Base-by-base conservation (phyloP, 1,140 invertebrate genomes). In the Drosophila subpulchrella region DNA sequence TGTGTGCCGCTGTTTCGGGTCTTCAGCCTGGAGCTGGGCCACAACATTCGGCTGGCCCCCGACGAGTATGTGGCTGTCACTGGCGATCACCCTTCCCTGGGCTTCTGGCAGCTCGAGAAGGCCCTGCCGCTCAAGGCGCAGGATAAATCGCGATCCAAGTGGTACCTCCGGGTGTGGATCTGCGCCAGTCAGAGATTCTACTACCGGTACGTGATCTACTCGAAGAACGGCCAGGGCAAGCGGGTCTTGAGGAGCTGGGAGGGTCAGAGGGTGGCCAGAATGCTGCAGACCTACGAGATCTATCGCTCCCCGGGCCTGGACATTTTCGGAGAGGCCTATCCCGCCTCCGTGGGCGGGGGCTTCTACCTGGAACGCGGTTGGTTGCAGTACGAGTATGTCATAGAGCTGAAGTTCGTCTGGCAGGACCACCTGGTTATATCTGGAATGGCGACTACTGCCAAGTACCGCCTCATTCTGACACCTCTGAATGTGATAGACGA, bases 141-240 rank as follows among this genome's bases (percentile, higher is more conserved):
- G 47, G 78, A 78, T 7, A 56, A 66, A 10, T 57, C 65, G 6
- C 65, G 80, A 3, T 36, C 34, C 2, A 74, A 65, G n/a, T 91
- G 90, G 90, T 91, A 60, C 55, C 60, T 85, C 0, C 66, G 81
- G 1, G 53, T 80, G 4, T 79, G 75, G 65, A 91, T 97, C 67
- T 96, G 96, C 8, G 94, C 94, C 39, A 94, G 94, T 57, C 91
- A 92, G 70, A 95, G 96, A 55, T 92, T 97, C 10, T 93, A 95
- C 36, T 98, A 96, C 90, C 95, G 97, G n/a, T 98, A 97, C 91
- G 96, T 96, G 78, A 94, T 97, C 48, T 96, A 95, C 86, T 92
- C 94, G 32, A 81, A 94, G 11, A 93, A 94, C 74, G 92, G 93
- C 74, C 84, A 92, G 13, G 93, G 94, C 85, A 92, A 94, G 61